phyloP scores from a whole-genome alignment of 2,113 vertebrate species.

The Megatriorchis doriae region DNA sequence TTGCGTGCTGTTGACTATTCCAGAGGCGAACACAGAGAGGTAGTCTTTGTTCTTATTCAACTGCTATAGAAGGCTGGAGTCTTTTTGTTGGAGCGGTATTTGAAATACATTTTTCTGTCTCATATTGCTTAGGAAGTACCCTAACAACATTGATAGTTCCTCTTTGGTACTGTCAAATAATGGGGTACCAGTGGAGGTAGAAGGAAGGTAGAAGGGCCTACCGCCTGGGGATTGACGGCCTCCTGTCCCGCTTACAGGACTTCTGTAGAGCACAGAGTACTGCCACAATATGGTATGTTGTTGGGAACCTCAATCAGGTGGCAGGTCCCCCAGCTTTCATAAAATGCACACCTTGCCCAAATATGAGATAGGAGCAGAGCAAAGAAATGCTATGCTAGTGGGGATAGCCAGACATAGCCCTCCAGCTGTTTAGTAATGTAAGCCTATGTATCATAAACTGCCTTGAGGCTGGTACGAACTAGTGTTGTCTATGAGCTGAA shows the following conservation, averaged over 20 bases:
- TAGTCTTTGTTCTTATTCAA: neutral
- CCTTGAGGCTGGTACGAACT: neutral
- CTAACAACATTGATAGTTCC: neutral
- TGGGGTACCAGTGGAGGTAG: neutral
- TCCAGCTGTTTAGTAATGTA: neutral
- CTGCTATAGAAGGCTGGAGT: neutral
- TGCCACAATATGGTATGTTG: no score
- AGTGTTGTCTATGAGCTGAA: neutral
- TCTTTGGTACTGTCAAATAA: neutral
- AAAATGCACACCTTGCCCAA: neutral
- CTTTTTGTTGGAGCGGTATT: neutral
- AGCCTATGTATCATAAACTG: neutral
- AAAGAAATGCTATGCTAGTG: neutral
- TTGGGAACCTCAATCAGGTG: neutral
- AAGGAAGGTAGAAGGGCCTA: neutral
- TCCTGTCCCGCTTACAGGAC: neutral
- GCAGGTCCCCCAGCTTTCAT: neutral
- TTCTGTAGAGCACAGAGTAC: neutral
- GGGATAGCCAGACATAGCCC: neutral
- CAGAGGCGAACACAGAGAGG: neutral
- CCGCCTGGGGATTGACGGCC: neutral
- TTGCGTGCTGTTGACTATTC: constrained; percentile 27
- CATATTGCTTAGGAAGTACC: neutral
- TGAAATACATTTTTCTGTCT: neutral
- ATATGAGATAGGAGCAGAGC: neutral